phyloP scores from a whole-genome alignment of 1,140 invertebrate species.

The Propsilocerus akamusi region DNA sequence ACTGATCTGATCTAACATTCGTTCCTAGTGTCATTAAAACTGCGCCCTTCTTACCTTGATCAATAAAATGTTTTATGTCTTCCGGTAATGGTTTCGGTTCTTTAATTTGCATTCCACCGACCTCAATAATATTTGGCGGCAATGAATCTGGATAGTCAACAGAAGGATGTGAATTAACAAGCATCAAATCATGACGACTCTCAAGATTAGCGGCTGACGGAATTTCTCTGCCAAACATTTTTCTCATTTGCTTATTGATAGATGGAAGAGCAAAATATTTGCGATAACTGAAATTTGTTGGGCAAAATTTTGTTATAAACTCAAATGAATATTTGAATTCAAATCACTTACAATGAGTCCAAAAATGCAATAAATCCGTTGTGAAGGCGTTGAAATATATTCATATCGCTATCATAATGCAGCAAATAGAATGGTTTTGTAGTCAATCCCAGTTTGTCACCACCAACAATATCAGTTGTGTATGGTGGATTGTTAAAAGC shows the following conservation, averaged over 20 bases:
- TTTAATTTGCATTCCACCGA: not conserved
- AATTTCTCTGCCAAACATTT: not conserved
- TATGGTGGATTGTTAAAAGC: slow-evolving; percentile 11
- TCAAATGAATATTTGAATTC: too few species aligned
- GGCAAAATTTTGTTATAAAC: too few species aligned
- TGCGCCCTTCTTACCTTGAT: slow-evolving; percentile 20
- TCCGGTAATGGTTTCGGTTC: slow-evolving; percentile 12
- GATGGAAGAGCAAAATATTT: not conserved
- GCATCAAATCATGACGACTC: not conserved
- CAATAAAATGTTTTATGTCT: slow-evolving; percentile 25
- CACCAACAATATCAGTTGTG: slow-evolving; percentile 8
- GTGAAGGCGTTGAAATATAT: not conserved
- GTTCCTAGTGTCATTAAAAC: slow-evolving; percentile 29
- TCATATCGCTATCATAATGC: slow-evolving; percentile 2
- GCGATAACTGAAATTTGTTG: not conserved
- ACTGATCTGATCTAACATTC: slow-evolving; percentile 17
- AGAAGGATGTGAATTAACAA: not conserved
- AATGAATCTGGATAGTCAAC: not conserved
- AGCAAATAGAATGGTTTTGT: not conserved
- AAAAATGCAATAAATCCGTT: not conserved
- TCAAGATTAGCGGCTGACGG: not conserved
- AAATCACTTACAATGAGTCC: not conserved
- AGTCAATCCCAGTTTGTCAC: not conserved
- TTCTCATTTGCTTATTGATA: not conserved
- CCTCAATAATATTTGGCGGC: slow-evolving; percentile 8